Evolutionary conservation across 2,888 invertebrate species (phyloP).

Genomic region (Aphodius sticticus): DNA sequence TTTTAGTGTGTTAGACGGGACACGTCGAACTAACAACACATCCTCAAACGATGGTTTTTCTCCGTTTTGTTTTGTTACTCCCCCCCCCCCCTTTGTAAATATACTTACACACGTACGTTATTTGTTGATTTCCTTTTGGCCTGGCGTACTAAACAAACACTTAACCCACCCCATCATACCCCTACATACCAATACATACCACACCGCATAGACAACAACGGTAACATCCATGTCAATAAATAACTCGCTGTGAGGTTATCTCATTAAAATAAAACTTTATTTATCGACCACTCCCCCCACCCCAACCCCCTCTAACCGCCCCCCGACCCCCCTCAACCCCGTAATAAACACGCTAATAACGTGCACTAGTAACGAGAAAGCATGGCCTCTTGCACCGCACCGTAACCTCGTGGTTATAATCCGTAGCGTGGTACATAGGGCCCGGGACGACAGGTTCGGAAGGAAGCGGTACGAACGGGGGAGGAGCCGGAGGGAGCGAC

Average conservation of each 20-base stretch:
- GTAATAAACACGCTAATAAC: constrained; percentile 40
- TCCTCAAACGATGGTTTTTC: background rate
- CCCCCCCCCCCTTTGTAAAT: background rate
- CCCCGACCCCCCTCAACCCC: background rate
- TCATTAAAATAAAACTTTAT: too few species aligned
- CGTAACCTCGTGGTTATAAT: constrained; percentile 54
- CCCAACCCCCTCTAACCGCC: background rate
- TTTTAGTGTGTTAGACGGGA: background rate
- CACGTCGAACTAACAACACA: background rate
- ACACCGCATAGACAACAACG: too few species aligned
- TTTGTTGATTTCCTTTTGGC: background rate
- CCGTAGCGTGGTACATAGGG: constrained; percentile 63
- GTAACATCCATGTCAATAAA: too few species aligned
- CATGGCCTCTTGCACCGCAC: constrained; percentile 50
- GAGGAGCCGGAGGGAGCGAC: constrained; percentile 58
- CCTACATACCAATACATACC: too few species aligned
- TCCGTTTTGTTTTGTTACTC: background rate
- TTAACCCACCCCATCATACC: too few species aligned
- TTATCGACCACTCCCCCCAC: too few species aligned
- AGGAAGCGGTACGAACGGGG: constrained; percentile 53
- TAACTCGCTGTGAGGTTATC: too few species aligned
- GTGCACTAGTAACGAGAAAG: constrained; percentile 44
- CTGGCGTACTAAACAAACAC: too few species aligned
- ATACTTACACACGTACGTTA: background rate
- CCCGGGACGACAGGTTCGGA: constrained; percentile 57